Percentiles rank a stretch among this genome's conserved stretches.
Conservation (phyloP, 2,113 vertebrate genomes). For the Todiramphus saurophagus region DNA sequence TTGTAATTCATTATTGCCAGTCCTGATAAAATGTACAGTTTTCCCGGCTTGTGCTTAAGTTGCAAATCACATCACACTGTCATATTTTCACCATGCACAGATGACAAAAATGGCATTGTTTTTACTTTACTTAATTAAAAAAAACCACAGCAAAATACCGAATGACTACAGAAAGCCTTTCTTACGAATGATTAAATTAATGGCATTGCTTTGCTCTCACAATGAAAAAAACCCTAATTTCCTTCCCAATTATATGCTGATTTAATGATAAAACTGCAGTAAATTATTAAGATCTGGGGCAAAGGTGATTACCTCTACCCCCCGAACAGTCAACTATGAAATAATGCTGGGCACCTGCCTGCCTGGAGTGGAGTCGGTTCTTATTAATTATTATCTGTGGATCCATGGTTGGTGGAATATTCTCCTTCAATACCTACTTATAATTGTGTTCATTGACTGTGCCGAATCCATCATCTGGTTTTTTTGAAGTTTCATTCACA, state of each 20-base stretch:
- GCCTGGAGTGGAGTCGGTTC: conserved; percentile 27
- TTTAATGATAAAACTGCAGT: conserved; percentile 78
- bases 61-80: conserved; percentile 53
- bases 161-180: conserved; percentile 34
- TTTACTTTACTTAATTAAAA: conserved; percentile 64
- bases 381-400: conserved; percentile 77
- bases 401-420: conserved; percentile 42
- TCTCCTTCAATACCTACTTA: conserved; percentile 61
- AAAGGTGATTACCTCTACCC: conserved; percentile 72
- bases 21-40: conserved; percentile 15
- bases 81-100: conserved; percentile 49
- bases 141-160: conserved; percentile 1
- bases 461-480: conserved; percentile 31
- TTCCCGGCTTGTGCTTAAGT: conserved; percentile 33
- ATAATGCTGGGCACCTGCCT: conserved; percentile 66
- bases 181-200: conserved; percentile 63
- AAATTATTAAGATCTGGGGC: conserved; percentile 78
- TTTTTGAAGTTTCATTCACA: conserved; percentile 64
- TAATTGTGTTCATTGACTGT: conserved; percentile 60
- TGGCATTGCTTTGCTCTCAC: not conserved
- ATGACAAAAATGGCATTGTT: conserved; percentile 61
- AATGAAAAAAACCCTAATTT: conserved; percentile 56
- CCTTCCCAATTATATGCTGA: conserved; percentile 75
- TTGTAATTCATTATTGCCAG: conserved; percentile 51
- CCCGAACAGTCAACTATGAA: conserved; percentile 73